Conservation (phyloP, 2,888 invertebrate genomes). For the Eurois occulta region DNA sequence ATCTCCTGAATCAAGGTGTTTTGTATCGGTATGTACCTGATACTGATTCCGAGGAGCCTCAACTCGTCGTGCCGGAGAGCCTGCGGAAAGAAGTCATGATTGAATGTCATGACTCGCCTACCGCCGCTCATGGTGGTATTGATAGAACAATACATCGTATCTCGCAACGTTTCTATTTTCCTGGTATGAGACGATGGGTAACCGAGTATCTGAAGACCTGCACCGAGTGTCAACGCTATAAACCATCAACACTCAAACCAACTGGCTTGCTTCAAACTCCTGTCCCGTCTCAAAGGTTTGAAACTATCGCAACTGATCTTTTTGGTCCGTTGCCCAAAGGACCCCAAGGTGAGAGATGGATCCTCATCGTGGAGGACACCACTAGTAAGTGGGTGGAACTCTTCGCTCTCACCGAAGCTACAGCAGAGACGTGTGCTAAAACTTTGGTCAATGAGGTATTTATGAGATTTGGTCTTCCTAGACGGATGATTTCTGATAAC, state of each 20-base stretch:
- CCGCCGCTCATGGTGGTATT: too few species aligned
- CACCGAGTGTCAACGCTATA: neutral
- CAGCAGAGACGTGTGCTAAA: neutral
- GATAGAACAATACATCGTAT: too few species aligned
- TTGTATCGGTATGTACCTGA: too few species aligned
- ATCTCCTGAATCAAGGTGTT: too few species aligned
- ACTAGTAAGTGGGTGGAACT: neutral
- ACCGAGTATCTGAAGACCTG: neutral
- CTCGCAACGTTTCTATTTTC: too few species aligned
- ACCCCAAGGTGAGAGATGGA: conserved; percentile 2
- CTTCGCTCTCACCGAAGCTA: neutral
- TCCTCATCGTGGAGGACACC: neutral
- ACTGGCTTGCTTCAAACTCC: neutral
- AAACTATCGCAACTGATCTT: neutral
- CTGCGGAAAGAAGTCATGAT: too few species aligned
- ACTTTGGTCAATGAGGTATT: too few species aligned
- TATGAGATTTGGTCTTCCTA: too few species aligned
- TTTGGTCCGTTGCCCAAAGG: conserved; percentile 2
- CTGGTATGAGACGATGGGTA: neutral
- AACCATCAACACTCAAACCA: neutral
- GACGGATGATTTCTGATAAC: too few species aligned
- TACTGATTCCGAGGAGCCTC: too few species aligned
- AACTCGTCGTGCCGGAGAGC: too few species aligned
- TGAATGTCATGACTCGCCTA: too few species aligned
- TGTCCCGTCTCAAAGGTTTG: neutral